Evolutionary conservation across 2,888 invertebrate species (phyloP).

Genomic region (Macaria notata): DNA sequence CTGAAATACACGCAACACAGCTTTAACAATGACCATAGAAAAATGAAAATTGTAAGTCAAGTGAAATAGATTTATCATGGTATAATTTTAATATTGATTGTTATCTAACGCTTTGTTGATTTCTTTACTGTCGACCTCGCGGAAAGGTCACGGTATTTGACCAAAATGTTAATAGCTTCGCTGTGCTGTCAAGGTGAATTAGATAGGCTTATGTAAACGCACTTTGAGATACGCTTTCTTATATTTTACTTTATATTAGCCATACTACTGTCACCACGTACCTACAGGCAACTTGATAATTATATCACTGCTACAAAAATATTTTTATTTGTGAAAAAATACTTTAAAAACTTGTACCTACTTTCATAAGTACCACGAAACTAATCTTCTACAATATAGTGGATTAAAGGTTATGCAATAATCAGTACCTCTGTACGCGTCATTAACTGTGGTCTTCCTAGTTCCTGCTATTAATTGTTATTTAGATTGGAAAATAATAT

Average conservation of each 20-base stretch:
- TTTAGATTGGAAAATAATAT: conserved; percentile 2
- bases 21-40: background rate
- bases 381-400: no score
- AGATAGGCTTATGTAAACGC: conserved; percentile 20
- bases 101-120: conserved; percentile 32
- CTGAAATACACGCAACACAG: background rate
- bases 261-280: no score
- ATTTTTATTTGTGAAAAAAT: no score
- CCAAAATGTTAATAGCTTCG: conserved; percentile 54
- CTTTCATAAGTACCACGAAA: no score
- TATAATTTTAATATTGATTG: conserved; percentile 28
- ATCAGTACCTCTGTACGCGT: no score
- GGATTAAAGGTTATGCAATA: no score
- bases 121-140: conserved; percentile 39
- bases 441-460: no score
- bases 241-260: background rate
- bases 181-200: conserved; percentile 52
- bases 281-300: no score
- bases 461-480: conserved; percentile 1
- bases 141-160: conserved; percentile 53
- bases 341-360: no score
- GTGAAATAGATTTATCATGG: conserved; percentile 4
- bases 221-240: background rate
- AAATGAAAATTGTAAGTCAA: background rate
- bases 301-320: no score